Evolutionary conservation across 2,797 vertebrate genomes (phyloP), one percentile per base, ranked within the genome.

Genomic region (Hippopotamyrus pictus): DNA sequence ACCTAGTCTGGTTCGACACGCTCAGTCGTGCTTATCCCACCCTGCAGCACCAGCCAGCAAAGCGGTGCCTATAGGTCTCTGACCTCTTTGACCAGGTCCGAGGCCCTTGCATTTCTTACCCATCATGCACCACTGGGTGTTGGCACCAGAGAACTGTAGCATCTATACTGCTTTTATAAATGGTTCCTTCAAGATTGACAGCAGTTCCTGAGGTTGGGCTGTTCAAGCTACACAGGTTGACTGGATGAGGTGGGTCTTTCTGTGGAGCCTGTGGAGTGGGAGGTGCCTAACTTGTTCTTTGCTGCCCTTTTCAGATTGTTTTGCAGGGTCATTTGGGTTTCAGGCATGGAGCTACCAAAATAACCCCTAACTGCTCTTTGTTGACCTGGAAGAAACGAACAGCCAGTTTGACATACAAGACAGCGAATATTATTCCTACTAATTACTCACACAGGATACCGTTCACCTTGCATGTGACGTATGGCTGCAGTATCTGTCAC

Each of bases 401-500:
- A 91, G 92, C 91, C 83, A 83, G 54, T 87, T 19, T 88, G 79
- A 65, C 89, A 57, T 51, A n/a, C 88, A 89, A 87, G 88, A 54
- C 62, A 89, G 41, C 73, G 91, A 91, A 93, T 93, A 95, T 94
- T 91, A 95, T 94, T 91, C 93, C 94, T 90, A 92, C 90, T 91
- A 87, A 87, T 89, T 92, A 93, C 93, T 92, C 92, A 92, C 69
- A 7, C 25, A 89, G 92, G 92, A 94, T 92, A 93, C 94, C 92
- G 92, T 93, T 93, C 88, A 65, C 89, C 92, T 92, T 92, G 91
- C 89, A 88, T 89, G 86, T 93, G 92, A 93, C 91, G 90, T 90
- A 89, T 90, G 89, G 92, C 85, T 90, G 89, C 88, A 90, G 90
- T 91, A 94, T 95, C 94, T 94, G 92, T 95, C 95, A 94, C 93